Conservation (phyloP, 2,888 invertebrate species). For the Phragmatobia fuliginosa region DNA sequence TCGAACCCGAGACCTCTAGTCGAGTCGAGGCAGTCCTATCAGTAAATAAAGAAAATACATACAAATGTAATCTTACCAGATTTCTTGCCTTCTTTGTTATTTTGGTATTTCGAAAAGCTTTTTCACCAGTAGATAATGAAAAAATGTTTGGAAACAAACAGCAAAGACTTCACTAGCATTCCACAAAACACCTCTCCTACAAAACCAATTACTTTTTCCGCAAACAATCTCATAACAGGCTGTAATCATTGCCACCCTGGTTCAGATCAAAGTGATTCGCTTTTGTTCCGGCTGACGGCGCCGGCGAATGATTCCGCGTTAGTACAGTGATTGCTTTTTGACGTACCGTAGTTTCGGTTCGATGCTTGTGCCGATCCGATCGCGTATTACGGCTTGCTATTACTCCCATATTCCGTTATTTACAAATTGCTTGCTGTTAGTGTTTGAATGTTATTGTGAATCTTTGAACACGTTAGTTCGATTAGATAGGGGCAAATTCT, state of each 20-base stretch:
- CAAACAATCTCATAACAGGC: conserved; percentile 36
- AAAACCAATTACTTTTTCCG: conserved; percentile 25
- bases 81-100: not conserved
- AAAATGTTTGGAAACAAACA: not conserved
- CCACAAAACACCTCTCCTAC: conserved; percentile 26
- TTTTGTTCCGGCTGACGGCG: conserved; percentile 77
- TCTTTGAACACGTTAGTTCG: conserved; percentile 35
- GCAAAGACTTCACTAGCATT: conserved; percentile 17
- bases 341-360: conserved; percentile 61
- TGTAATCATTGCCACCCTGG: conserved; percentile 50
- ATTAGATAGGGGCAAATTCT: conserved; percentile 30
- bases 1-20: no score
- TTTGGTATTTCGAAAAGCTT: not conserved
- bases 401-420: conserved; percentile 45
- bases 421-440: conserved; percentile 51
- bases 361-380: conserved; percentile 52
- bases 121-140: not conserved
- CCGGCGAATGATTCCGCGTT: conserved; percentile 73
- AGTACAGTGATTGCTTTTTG: conserved; percentile 79
- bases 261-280: conserved; percentile 78
- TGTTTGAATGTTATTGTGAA: conserved; percentile 46
- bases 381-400: conserved; percentile 40
- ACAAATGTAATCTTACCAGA: no score
- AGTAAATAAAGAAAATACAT: no score
- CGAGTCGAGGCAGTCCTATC: no score